A percentile compares a stretch with the other conserved stretches of the same genome.
Evolutionary conservation across 1,140 invertebrate species (phyloP).

Genomic region (Micrasema minimum): DNA sequence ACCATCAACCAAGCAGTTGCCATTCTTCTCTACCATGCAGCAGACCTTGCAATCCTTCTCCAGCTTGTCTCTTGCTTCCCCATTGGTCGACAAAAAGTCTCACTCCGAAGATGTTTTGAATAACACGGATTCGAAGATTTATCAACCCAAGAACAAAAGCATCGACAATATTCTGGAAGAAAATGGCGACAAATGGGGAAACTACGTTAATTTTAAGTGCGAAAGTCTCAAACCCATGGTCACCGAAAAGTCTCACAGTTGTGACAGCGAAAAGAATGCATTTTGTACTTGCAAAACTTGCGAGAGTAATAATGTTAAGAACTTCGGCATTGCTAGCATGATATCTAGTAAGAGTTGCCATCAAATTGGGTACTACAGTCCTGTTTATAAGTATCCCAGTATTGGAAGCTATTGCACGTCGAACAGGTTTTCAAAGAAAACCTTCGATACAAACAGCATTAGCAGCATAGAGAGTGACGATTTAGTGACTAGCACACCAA

Average conservation of each 20-base stretch:
- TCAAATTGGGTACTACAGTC: constrained; percentile 60
- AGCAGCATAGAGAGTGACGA: constrained; percentile 50
- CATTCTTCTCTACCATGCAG: constrained; percentile 46
- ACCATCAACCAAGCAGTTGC: constrained; percentile 47
- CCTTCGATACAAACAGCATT: constrained; percentile 48
- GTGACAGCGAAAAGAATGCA: constrained; percentile 45
- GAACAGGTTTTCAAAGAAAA: constrained; percentile 41
- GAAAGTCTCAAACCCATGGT: constrained; percentile 47
- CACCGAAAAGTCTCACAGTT: constrained; percentile 47
- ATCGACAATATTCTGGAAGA: constrained; percentile 50
- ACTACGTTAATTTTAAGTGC: constrained; percentile 51
- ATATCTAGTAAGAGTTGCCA: constrained; percentile 53
- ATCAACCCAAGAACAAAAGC: constrained; percentile 48
- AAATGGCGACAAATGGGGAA: constrained; percentile 49
- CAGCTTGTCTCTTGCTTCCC: constrained; percentile 42
- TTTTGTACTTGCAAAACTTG: constrained; percentile 43
- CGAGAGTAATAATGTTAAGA: constrained; percentile 23
- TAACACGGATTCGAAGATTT: constrained; percentile 29
- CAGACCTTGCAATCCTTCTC: constrained; percentile 52
- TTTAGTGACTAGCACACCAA: constrained; percentile 48
- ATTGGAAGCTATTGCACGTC: constrained; percentile 60
- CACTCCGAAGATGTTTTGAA: constrained; percentile 47
- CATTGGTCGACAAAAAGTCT: constrained; percentile 48
- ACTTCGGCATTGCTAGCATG: constrained; percentile 36
- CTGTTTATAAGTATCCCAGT: constrained; percentile 66